Conservation (phyloP, 1,140 invertebrate species). For the Aphis gossypii region DNA sequence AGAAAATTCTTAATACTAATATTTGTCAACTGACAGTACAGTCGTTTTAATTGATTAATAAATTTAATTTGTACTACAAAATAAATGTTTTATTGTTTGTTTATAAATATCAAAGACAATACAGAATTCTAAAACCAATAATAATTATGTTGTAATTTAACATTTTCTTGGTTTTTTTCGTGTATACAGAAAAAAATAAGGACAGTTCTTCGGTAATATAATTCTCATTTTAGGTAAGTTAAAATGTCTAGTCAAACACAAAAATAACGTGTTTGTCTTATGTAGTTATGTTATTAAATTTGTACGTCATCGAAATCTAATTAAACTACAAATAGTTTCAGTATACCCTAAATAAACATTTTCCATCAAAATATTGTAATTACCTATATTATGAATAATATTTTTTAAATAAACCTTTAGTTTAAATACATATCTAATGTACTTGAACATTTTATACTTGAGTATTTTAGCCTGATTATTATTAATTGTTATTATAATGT, state of each 20-base stretch:
- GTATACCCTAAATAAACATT: not conserved
- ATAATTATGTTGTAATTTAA: not conserved
- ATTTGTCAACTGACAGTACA: not conserved
- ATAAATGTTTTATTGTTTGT: not conserved
- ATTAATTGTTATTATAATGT: too few species aligned
- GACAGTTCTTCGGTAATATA: not conserved
- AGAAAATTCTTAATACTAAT: not conserved
- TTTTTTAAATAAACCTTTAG: not conserved
- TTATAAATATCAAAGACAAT: not conserved
- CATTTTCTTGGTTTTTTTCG: not conserved
- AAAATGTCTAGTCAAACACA: not conserved
- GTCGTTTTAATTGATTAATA: not conserved
- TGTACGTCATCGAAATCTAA: not conserved
- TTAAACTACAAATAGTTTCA: too few species aligned
- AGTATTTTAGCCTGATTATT: too few species aligned
- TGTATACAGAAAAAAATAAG: not conserved
- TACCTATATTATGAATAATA: not conserved
- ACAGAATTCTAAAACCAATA: not conserved
- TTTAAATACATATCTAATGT: not conserved
- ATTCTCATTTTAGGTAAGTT: not conserved
- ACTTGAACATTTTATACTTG: not conserved
- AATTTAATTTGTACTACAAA: not conserved
- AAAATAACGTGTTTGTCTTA: not conserved
- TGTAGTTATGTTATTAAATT: not conserved
- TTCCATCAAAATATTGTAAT: not conserved